These are phyloP conservation scores for Melanophora roralis DNA, from an alignment of 2,888 invertebrate species.

Conservation along the genomic window DNA sequence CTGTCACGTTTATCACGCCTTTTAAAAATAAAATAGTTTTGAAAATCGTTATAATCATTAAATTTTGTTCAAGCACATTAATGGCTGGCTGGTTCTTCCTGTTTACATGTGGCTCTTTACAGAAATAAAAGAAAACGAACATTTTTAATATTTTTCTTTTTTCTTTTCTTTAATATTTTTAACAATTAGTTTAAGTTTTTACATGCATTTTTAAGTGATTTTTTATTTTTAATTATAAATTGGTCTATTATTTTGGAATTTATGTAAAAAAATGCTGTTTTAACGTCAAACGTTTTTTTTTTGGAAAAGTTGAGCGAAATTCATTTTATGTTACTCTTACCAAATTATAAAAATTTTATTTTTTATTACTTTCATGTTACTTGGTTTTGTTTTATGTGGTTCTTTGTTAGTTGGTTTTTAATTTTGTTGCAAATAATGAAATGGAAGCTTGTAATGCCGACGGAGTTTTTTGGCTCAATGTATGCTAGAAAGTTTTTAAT, in stretches of 20 bases:
- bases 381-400: conserved; percentile 9
- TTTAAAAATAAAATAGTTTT: conserved; percentile 58
- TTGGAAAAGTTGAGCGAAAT: neutral
- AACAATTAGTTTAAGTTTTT: conserved; percentile 32
- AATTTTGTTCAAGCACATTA: conserved; percentile 18
- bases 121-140: conserved; percentile 57
- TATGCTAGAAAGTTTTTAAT: too few relatives aligned
- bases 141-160: neutral
- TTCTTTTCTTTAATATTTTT: neutral
- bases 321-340: conserved; percentile 13
- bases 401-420: conserved; percentile 10
- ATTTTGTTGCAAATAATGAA: neutral
- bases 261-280: conserved; percentile 74
- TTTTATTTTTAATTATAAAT: conserved; percentile 44
- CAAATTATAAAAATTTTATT: conserved; percentile 29
- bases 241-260: conserved; percentile 41
- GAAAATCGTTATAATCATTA: conserved; percentile 52
- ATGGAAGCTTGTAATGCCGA: too few relatives aligned
- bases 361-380: conserved; percentile 18
- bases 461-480: too few relatives aligned
- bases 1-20: conserved; percentile 67
- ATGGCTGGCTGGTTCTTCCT: conserved; percentile 51
- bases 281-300: conserved; percentile 57
- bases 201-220: neutral
- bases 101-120: conserved; percentile 5